Base-by-base conservation (phyloP, 2,888 invertebrate species). In the Silvanus unidentatus region DNA sequence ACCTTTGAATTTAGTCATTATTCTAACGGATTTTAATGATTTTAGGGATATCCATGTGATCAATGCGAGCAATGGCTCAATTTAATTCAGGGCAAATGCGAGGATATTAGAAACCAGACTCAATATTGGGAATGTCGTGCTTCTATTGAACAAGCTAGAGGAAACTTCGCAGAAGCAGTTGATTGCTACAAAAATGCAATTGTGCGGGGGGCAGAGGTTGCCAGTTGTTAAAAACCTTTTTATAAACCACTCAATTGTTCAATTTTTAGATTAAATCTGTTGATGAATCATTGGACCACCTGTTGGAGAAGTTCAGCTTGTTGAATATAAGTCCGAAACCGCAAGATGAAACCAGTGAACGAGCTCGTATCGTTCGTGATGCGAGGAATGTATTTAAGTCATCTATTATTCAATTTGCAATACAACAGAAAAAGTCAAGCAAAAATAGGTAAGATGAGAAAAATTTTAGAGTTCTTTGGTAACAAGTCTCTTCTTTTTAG, bases 121-220 rank as follows among this genome's bases (percentile, higher is more conserved):
- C 69, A 73, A 1, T 80, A 80, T 59, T 81, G 81, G 80, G 80
- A 80, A 60, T 80, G 80, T 45, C 63, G 78, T 1, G 80, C 80
- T 0, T 76, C 77, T 0, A 60, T 80, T 0, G 80, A 80, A 58
- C 77, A 79, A 59, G 52, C 68, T 0, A 57, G 75, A 0, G 79
- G 79, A 0, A 76, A 81, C 58, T 63, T 79, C 30, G 72, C 74
- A 0, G 71, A 73, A 9, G 78, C 80, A 0, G 73, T 80, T n/a
- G 73, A 77, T 47, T 80, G 76, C 61, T 79, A 78, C 72, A 75
- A 76, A 48, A 73, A 75, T 34, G 79, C 79, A 12, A 74, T 80
- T 10, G 72, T 75, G 11, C 76, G 75, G 37, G 80, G 80, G 1
- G 77, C 78, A 0, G 75, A 79, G 72, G 79, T 79, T 60, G 22